Evolutionary conservation across 1,140 invertebrate genomes (phyloP), one percentile per base, ranked within the genome.

Genomic region (Oreohelix idahoensis): DNA sequence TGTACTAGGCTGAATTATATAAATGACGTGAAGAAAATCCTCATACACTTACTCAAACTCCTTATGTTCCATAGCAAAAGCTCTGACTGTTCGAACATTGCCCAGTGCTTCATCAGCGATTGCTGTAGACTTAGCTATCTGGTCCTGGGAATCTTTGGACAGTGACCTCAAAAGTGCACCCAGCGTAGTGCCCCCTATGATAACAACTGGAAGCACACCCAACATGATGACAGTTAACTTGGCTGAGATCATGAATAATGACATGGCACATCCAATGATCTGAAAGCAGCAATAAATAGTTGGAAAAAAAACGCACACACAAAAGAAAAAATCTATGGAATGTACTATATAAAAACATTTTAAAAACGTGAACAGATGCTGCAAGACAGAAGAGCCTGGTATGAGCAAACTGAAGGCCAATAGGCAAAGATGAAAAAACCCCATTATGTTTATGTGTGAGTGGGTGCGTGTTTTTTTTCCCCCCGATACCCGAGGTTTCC

Each of bases 71-170:
- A 97, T 97, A 1, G 97, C 97, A 93, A 98, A 98, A 17, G 97
- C 96, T 89, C 97, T 93, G 13, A 95, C 97, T 17, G 97, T 99
- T 81, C 97, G 93, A 80, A 99, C 96, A 92, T 99, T 99, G 42
- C 95, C 95, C 82, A 99, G 94, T 10, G 97, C 97, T 94, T 99
- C 98, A 93, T 98, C 97, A 36, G 96, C 97, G 66, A 98, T 95
- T 10, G 96, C 94, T 0, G 96, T 97, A 1, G 97, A 95, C 90
- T 95, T 95, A 82, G 97, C 96, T 78, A 96, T 95, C 94, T 98
- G 96, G 10, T 94, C 94, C 92, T 97, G 96, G 26, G 96, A 96
- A 88, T 94, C 93, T 87, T 94, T 94, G 0, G 96, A 97, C 51
- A 97, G 90, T 86, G 94, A 94, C 75, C 97, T 93, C 36, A 98